Evolutionary conservation across 2,797 vertebrate species (phyloP), one percentile per base, ranked within the genome.

Genomic region (Lacerta bilineata): DNA sequence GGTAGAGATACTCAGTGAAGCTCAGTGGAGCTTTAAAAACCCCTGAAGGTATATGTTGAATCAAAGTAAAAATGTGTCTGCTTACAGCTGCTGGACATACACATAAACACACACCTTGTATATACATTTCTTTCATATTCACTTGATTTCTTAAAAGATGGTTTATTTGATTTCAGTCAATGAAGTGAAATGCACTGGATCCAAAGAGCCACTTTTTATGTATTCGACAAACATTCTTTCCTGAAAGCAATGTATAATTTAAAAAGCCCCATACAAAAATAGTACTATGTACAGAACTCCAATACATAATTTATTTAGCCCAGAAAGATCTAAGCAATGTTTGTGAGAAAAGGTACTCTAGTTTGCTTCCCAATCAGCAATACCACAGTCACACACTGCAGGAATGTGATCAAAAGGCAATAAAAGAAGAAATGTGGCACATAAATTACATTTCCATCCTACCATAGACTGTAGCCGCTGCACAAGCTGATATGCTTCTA

Each of bases 391-490:
- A 29, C 7, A 3, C 66, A 1, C 17, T 18, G 7, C 9, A 36
- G 2, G 8, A 78, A 92, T 64, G 33, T 0, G 8, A 77, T 3
- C 1, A 68, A 83, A 71, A 78, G 1, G 5, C 23, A 0, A 0
- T 84, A 46, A 5, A 66, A 80, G 11, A 0, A 76, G 15, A 43
- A 33, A 20, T 23, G 1, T 0, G 0, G 43, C 11, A 36, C 29
- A 46, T 5, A 1, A 0, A 64, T 1, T 3, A 64, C 8, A 69
- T 74, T 27, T 72, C 25, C 9, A 15, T 83, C 95, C 78, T 94
- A 99, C 99, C 98, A 99, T 98, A 87, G 98, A 98, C 94, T 99
- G 98, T 77, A 99, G 96, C 79, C 98, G 98, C 94, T 99, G 98
- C 8, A 98, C 98, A 0, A 99, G 97, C 92, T 98, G 98, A 94